Evolutionary conservation across 2,113 vertebrate species (phyloP).

Genomic region (Morphnarchus princeps): DNA sequence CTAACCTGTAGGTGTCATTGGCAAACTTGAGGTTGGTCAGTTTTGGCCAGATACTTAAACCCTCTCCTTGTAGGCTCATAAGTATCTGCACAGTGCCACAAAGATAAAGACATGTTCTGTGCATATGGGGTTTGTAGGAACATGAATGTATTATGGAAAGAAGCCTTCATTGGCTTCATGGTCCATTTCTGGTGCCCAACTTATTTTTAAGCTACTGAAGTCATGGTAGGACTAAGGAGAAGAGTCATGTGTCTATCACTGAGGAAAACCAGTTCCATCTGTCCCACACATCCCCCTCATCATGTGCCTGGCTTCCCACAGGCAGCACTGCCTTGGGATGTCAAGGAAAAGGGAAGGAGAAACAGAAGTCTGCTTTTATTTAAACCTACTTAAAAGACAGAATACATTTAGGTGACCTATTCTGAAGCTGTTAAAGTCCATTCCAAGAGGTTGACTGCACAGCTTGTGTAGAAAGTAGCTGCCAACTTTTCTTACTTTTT

Average conservation of each 20-base stretch:
- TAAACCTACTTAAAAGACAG: slow-evolving; percentile 44
- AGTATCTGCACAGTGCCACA: not conserved
- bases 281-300: not conserved
- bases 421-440: slow-evolving; percentile 14
- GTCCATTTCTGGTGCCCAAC: not conserved
- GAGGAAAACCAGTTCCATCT: slow-evolving; percentile 8
- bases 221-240: not conserved
- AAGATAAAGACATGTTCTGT: not conserved
- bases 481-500: not conserved
- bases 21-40: not conserved
- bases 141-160: not conserved
- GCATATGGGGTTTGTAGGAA: not conserved
- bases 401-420: slow-evolving; percentile 24
- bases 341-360: slow-evolving; percentile 6
- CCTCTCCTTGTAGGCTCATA: not conserved
- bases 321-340: not conserved
- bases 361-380: slow-evolving; percentile 57
- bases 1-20: not conserved
- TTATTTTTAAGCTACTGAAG: not conserved
- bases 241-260: not conserved
- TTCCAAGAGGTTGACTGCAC: not conserved
- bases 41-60: not conserved
- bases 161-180: not conserved
- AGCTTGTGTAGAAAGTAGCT: not conserved
- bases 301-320: slow-evolving; percentile 27